Base-by-base conservation (phyloP, 37 sponge, comb jelly and placozoan genomes). In the Halichondria panicea region DNA sequence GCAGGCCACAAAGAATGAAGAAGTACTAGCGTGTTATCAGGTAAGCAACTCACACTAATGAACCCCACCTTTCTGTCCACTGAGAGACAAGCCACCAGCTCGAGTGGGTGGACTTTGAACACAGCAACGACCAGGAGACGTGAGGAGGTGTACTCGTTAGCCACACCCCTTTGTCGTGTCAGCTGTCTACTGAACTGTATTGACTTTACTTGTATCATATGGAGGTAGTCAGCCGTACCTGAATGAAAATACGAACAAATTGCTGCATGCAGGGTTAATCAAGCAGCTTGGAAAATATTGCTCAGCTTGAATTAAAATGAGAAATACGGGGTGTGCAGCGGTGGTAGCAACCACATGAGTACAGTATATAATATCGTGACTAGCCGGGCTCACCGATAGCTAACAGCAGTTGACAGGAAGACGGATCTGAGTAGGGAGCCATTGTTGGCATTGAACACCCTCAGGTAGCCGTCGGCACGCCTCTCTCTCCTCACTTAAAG, bases 161-260 rank as follows among this genome's bases (percentile, higher is more conserved):
- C 38, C 35, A 27, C 65, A 43, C 7, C 35, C n/a, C 72, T 41
- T 39, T 34, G 63, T 4, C 73, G 55, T 1, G 61, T 72, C 36
- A 55, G 66, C 4, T 43, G 58, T 32, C 42, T 40, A 4, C 34
- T 27, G 6, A 4, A 4, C 30, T 27, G 68, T 40, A 35, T 75
- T 4, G 87, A 81, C 67, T 85, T 91, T 39, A 91, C 69, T 45
- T 85, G 82, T 3, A 91, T 43, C 1, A 78, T 73, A 33, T 81
- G 30, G 3, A 81, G 57, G 56, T 85, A 81, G 58, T 91, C 78
- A 1, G 91, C 91, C 91, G 59, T 78, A 79, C 53, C 87, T 86
- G 70, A 0, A 66, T 55, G 3, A 25, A 72, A 13, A 43, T 32
- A 21, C n/a, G n/a, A n/a, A n/a, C n/a, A n/a, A n/a, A n/a, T n/a